These are phyloP conservation scores for Venusia cambrica DNA, from an alignment of 2,888 invertebrate species.

Conservation along the genomic window DNA sequence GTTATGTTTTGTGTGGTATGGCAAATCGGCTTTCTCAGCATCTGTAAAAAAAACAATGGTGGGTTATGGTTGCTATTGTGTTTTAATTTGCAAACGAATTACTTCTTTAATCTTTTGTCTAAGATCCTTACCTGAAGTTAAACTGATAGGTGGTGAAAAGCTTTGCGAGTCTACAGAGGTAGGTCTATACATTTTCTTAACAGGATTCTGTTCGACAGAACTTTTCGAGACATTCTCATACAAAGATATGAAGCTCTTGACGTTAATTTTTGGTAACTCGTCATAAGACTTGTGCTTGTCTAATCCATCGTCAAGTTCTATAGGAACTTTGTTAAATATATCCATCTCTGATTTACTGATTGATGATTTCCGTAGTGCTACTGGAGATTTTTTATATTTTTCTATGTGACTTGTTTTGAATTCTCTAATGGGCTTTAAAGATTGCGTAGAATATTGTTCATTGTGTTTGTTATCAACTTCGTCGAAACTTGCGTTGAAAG, in stretches of 20 bases:
- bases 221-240: constrained; percentile 66
- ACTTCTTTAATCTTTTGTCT: constrained; percentile 2
- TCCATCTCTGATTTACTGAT: constrained; percentile 77
- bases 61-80: no score
- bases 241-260: constrained; percentile 65
- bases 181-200: constrained; percentile 39
- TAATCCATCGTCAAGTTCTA: constrained; percentile 43
- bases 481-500: constrained; percentile 47
- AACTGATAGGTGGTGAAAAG: constrained; percentile 43
- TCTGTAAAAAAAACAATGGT: constrained; percentile 39
- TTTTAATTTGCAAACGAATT: constrained; percentile 2
- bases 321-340: constrained; percentile 62
- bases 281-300: constrained; percentile 71
- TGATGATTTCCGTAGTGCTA: constrained; percentile 50
- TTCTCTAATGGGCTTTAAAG: constrained; percentile 35
- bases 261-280: constrained; percentile 67
- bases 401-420: constrained; percentile 33
- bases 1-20: constrained; percentile 16
- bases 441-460: constrained; percentile 19
- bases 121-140: constrained; percentile 58
- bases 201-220: constrained; percentile 38
- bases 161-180: constrained; percentile 45
- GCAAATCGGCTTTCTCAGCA: constrained; percentile 38
- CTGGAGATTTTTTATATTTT: constrained; percentile 31
- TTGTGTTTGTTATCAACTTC: constrained; percentile 29